A percentile compares a stretch with the other conserved stretches of the same genome.
Conservation (phyloP, 2,113 vertebrate species). For the Phalacrocorax aristotelis region DNA sequence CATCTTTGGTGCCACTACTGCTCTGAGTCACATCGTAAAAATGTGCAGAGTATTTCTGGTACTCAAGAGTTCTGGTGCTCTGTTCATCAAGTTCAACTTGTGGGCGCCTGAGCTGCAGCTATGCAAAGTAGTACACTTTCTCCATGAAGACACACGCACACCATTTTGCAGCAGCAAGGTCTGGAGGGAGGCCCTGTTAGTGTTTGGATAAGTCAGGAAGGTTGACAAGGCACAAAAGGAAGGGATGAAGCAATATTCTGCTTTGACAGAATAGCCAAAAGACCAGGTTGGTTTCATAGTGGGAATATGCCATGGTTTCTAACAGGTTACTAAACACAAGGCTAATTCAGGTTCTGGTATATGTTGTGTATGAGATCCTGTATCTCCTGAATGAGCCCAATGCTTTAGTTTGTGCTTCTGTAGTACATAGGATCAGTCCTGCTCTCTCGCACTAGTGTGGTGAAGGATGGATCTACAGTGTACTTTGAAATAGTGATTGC, state of each 20-base stretch:
- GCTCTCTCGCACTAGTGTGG: not conserved
- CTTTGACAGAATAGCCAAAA: not conserved
- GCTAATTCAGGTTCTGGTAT: not conserved
- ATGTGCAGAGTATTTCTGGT: accelerated
- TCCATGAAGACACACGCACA: accelerated
- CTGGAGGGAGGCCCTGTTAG: not conserved
- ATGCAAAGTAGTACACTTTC: accelerated
- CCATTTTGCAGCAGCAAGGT: not conserved
- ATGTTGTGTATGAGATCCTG: not conserved
- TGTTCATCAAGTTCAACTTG: not conserved
- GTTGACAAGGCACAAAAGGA: not conserved
- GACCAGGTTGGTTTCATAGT: not conserved
- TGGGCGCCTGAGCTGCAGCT: not conserved
- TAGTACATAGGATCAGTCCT: accelerated
- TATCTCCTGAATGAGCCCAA: not conserved
- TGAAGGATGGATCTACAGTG: not conserved
- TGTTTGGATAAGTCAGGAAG: not conserved
- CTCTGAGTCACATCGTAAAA: accelerated
- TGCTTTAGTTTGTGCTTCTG: not conserved
- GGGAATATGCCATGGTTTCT: not conserved
- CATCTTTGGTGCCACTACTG: not conserved
- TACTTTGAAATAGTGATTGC: not conserved
- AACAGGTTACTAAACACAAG: not conserved
- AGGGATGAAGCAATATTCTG: not conserved
- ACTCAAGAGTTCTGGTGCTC: not conserved